phyloP scores from a whole-genome alignment of 2,888 invertebrate genomes.

The Torymus aiolomorphi region DNA sequence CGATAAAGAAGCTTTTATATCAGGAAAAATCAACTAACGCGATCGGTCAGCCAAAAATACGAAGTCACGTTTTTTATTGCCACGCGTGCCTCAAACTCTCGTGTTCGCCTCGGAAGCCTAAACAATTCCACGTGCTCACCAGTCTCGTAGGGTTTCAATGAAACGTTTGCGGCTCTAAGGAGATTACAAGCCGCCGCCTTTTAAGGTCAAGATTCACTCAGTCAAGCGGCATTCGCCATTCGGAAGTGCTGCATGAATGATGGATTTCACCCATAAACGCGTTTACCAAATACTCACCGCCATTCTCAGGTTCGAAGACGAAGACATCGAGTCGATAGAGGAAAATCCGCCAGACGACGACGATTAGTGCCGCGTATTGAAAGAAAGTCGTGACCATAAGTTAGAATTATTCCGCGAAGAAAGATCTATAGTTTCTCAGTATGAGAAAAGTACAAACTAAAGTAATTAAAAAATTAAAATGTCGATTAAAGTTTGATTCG shows the following conservation, averaged over 20 bases:
- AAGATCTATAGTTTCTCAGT: not conserved
- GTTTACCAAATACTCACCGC: conserved; percentile 68
- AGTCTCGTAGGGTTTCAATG: conserved; percentile 66
- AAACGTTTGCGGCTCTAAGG: conserved; percentile 65
- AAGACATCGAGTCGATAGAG: conserved; percentile 64
- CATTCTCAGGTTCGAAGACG: conserved; percentile 63
- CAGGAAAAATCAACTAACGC: too few species aligned
- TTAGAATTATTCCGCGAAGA: not conserved
- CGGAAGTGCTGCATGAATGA: conserved; percentile 62
- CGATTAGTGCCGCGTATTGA: conserved; percentile 3
- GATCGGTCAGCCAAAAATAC: not conserved
- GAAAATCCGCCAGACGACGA: conserved; percentile 55
- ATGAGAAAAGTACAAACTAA: too few species aligned
- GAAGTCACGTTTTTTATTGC: not conserved
- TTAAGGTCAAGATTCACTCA: conserved; percentile 69
- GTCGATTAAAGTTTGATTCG: too few species aligned
- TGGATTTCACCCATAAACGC: conserved; percentile 71
- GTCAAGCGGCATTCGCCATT: conserved; percentile 62
- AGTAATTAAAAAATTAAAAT: too few species aligned
- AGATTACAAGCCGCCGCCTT: conserved; percentile 64
- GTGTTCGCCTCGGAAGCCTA: conserved; percentile 59
- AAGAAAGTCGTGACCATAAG: not conserved
- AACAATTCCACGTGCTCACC: conserved; percentile 61
- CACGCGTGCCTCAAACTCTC: conserved; percentile 49
- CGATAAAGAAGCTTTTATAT: not conserved